Base-by-base conservation (phyloP, 2,888 invertebrate genomes). In the Pollenia amentaria region DNA sequence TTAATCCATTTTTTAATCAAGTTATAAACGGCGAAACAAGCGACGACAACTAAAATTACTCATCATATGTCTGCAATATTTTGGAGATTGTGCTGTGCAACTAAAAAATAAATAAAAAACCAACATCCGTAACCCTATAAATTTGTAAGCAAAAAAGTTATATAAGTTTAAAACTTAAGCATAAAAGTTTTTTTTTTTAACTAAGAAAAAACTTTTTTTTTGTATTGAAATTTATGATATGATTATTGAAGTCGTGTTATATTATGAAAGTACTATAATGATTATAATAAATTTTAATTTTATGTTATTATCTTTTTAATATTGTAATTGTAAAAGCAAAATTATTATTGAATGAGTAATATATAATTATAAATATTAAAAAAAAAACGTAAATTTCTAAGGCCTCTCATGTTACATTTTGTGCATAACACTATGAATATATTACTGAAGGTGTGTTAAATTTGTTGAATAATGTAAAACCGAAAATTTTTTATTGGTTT, bases 1-100 rank as follows among this genome's bases (percentile, higher is more conserved):
- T 93, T 65, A 91, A 91, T 88, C 90, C 90, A 48, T 93, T 93
- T 85, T 93, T 93, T 57, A 92, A 90, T 81, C 90, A 91, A 69
- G 73, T 92, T 81, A 89, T 90, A 57, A 90, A 88, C 81, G 90
- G 90, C 70, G 93, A 93, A 90, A 90, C 91, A 55, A 92, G 93
- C 80, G 91, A 91, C 72, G 91, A 91, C 82, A 89, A 90, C 82
- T 84, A 57, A 91, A 40, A 90, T 87, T 90, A 89, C 89, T 88
- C 85, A 42, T 67, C 46, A 78, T 65, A 65, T 46, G 40, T 44
- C 44, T 62, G 65, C 55, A 57, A 73, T 65, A 81, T 48, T 57
- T 69, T 29, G 46, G 60, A 69, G 60, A 60, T 82, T 75, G 57
- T 62, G 51, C 42, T 82, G 44, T 82, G 75, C 53, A 69, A 57